Evolutionary conservation across 2,797 vertebrate species (phyloP).

Genomic region (Pseudochaenichthys georgianus): DNA sequence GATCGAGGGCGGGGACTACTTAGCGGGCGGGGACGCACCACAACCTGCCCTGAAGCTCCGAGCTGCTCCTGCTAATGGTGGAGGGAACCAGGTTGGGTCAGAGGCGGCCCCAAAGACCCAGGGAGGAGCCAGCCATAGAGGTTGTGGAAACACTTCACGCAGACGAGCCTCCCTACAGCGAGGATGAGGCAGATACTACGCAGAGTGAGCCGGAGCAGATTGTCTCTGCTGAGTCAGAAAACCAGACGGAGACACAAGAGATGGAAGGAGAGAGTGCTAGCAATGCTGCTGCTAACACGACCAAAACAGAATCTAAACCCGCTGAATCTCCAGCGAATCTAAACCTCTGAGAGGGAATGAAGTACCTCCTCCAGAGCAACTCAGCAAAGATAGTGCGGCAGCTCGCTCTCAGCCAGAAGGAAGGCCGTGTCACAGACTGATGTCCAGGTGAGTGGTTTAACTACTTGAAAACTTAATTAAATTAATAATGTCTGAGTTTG

Average conservation of each 20-base stretch:
- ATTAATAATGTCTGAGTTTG: neutral
- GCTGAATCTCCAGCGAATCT: neutral
- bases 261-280: constrained; percentile 4
- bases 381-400: neutral
- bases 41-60: constrained; percentile 6
- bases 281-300: neutral
- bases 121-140: neutral
- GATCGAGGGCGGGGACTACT: neutral
- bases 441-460: constrained; percentile 47
- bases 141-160: constrained; percentile 70
- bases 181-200: constrained; percentile 63
- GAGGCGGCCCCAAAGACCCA: constrained; percentile 25
- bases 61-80: neutral
- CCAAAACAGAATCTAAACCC: constrained; percentile 5
- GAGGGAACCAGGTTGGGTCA: constrained; percentile 37
- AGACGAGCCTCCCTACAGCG: constrained; percentile 17
- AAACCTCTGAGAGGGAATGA: constrained; percentile 10
- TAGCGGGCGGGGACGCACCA: constrained; percentile 55
- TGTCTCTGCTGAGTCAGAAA: constrained; percentile 36
- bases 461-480: neutral
- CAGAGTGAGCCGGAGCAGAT: constrained; percentile 21
- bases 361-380: neutral
- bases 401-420: constrained; percentile 6
- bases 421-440: neutral
- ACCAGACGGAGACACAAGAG: constrained; percentile 22